Evolutionary conservation across 2,113 vertebrate species (phyloP), one percentile per base, ranked within the genome.

Genomic region (Sitta europaea): DNA sequence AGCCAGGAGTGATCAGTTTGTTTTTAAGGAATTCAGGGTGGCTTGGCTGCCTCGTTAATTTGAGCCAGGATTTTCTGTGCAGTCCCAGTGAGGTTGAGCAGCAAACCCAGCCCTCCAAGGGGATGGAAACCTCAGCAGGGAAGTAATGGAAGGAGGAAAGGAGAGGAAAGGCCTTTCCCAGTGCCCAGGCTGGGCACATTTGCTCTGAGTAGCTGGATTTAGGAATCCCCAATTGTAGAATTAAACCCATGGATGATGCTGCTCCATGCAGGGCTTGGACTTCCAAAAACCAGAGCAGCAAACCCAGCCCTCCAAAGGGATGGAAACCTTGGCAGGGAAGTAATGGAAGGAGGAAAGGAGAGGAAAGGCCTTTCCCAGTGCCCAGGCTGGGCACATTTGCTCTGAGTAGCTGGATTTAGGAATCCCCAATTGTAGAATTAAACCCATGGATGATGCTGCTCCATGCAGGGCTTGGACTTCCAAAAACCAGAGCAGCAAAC

Each of bases 1-100:
- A 22, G 4, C 12, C 16, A 31, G 62, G 36, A 33, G 43, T 0
- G 0, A 21, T 33, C 6, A 38, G 73, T 83, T 83, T 19, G 6
- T 68, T 78, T 63, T 61, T 5, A 55, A 42, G 13, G 10, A 22
- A 27, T 18, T 38, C 9, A 11, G 18, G 24, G 20, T 40, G 31
- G 17, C 35, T 59, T 36, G 10, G 65, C 10, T 16, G 8, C 1
- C 0, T 25, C 63, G 0, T 47, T 86, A 10, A 35, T 53, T 50
- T 42, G 42, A 51, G 36, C 12, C 0, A 1, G 17, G 38, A 40
- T 75, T 65, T 65, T 68, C 62, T 7, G 1, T 50, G 51, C n/a
- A 22, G 72, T 25, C 14, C 3, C 7, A 72, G 59, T 2, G 24
- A 36, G 61, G 36, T 61, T 25, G 43, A 53, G 70, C 20, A 38